Percentiles rank a stretch among this genome's conserved stretches.
Evolutionary conservation across 2,888 invertebrate species (phyloP).

Genomic region (Aethes cnicana): DNA sequence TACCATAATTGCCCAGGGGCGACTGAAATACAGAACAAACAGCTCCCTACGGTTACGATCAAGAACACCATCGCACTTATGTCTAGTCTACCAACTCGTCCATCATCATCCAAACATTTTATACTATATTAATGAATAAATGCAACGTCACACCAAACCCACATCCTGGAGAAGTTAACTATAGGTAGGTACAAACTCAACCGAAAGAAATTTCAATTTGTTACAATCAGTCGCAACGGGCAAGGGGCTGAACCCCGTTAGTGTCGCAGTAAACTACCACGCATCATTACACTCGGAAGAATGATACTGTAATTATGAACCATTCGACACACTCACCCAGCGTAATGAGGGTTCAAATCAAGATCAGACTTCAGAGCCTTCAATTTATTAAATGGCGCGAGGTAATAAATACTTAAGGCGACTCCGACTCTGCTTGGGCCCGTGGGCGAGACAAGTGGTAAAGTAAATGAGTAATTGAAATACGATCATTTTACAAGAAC

Average conservation of each 20-base stretch:
- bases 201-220: conserved; percentile 73
- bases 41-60: no score
- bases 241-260: conserved; percentile 53
- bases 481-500: no score
- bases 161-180: conserved; percentile 51
- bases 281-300: conserved; percentile 69
- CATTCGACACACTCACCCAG: conserved; percentile 71
- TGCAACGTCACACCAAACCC: conserved; percentile 61
- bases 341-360: conserved; percentile 67
- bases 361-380: conserved; percentile 45
- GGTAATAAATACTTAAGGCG: not conserved
- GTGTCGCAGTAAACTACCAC: conserved; percentile 50
- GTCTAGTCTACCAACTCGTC: no score
- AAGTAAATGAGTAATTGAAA: no score
- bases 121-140: conserved; percentile 34
- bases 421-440: not conserved
- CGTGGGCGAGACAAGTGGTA: not conserved
- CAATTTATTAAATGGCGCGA: conserved; percentile 38
- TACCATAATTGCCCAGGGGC: not conserved
- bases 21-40: not conserved
- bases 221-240: conserved; percentile 59
- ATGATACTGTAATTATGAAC: conserved; percentile 77
- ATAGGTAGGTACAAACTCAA: conserved; percentile 53
- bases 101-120: no score
- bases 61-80: no score